Evolutionary conservation across 2,797 vertebrate genomes (phyloP).

Genomic region (Semotilus atromaculatus): DNA sequence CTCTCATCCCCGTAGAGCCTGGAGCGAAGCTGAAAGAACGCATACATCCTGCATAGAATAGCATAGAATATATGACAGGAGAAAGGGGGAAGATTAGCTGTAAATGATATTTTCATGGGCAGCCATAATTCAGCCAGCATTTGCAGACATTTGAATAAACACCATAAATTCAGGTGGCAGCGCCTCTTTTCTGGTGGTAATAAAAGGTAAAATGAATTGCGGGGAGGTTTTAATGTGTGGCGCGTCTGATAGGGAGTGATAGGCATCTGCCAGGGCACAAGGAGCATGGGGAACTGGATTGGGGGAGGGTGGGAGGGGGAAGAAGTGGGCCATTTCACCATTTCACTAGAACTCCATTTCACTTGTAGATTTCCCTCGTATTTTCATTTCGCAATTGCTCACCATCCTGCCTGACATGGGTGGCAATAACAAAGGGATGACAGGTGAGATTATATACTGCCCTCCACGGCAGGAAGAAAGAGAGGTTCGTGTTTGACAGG

Average conservation of each 20-base stretch:
- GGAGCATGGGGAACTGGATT: not conserved
- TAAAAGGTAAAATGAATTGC: constrained; percentile 59
- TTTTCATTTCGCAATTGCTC: constrained; percentile 10
- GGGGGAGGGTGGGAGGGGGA: not conserved
- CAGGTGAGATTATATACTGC: constrained; percentile 41
- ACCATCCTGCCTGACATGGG: constrained; percentile 12
- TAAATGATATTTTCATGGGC: constrained; percentile 64
- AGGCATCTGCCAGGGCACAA: constrained; percentile 46
- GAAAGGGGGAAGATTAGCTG: constrained; percentile 58
- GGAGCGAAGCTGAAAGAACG: constrained; percentile 43
- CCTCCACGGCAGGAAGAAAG: constrained; percentile 4
- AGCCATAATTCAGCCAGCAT: constrained; percentile 60
- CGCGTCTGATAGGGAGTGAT: constrained; percentile 50
- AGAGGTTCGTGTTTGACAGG: constrained; percentile 40
- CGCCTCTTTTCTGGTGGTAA: constrained; percentile 53
- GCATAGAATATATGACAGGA: constrained; percentile 43
- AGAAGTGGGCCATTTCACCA: not conserved
- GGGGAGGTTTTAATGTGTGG: constrained; percentile 50
- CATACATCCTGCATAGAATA: constrained; percentile 50
- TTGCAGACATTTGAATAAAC: constrained; percentile 66
- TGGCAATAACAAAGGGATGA: constrained; percentile 46
- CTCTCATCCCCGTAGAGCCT: constrained; percentile 35
- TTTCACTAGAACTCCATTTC: constrained; percentile 26
- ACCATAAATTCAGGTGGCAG: constrained; percentile 54
- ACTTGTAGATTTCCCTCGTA: constrained; percentile 43